phyloP scores from a whole-genome alignment of 2,888 invertebrate genomes.

The Prenolepis imparis region DNA sequence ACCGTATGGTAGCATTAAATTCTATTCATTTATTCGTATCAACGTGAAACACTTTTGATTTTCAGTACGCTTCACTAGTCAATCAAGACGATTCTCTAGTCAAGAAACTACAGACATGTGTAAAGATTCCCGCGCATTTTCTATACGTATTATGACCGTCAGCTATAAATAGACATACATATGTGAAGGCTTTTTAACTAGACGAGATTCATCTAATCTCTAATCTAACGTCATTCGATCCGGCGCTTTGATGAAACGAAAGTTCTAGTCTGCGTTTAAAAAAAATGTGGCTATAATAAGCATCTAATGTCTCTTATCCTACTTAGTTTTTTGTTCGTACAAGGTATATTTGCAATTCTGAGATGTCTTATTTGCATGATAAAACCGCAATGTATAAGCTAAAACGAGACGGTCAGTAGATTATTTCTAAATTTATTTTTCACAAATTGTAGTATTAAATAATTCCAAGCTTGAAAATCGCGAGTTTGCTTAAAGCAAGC shows the following conservation, averaged over 20 bases:
- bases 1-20: neutral
- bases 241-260: slow-evolving; percentile 56
- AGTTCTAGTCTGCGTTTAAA: slow-evolving; percentile 37
- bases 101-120: neutral
- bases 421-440: neutral
- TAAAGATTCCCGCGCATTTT: slow-evolving; percentile 33
- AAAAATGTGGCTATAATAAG: slow-evolving; percentile 34
- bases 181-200: slow-evolving; percentile 63
- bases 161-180: slow-evolving; percentile 64
- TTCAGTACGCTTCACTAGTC: neutral
- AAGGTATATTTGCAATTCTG: neutral
- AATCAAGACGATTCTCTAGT: neutral
- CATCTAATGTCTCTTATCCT: neutral
- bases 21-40: neutral
- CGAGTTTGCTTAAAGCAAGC: neutral
- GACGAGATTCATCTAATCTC: slow-evolving; percentile 57
- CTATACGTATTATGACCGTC: slow-evolving; percentile 46
- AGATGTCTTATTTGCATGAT: neutral
- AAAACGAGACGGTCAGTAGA: neutral
- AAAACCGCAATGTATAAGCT: neutral
- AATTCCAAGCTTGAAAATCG: neutral
- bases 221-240: slow-evolving; percentile 55
- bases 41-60: neutral
- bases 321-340: neutral
- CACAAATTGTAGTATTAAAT: neutral